Evolutionary conservation across 2,797 vertebrate genomes (phyloP), one percentile per base, ranked within the genome.

Genomic region (Aratinga solstitialis): DNA sequence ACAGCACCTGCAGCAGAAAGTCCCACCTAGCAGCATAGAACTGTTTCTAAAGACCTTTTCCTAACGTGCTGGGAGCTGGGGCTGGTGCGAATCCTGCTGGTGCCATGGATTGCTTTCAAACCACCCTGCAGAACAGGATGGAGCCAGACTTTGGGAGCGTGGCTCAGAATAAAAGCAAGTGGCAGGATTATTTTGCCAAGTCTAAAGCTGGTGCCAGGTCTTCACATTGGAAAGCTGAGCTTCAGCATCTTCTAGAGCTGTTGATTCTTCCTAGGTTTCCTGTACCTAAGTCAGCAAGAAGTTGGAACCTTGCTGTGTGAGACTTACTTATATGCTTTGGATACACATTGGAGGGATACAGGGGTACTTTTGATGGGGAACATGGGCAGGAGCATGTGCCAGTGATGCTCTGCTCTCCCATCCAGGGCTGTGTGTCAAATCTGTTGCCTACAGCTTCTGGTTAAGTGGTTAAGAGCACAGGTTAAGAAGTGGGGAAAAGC

Each of bases 1-100:
- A n/a, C 54, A n/a, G 91, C 85, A 96, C 91, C 94, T 96, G 87
- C 80, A 45, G 74, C 54, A 93, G 93, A 95, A 94, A 96, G 89
- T 95, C 94, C 95, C 91, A 94, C 94, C 91, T 90, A 94, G 94
- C 59, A 90, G 67, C 90, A 77, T 3, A 2, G 12, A 84, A 74
- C 93, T 94, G 94, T 96, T 96, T 97, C 95, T 93, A 94, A 95
- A 94, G 53, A 50, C 67, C 51, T 61, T 78, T 91, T 67, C 72
- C 67, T 20, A 18, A 30, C 8, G 1, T 88, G 67, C 67, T 89
- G 90, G 84, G 87, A 95, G 93, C 75, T 50, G 40, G 78, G 65
- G 75, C 59, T 94, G 90, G 71, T 80, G 78, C 84, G 88, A 87
- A 90, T 51, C 80, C 90, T 94, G 80, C 74, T 68, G 68, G 86